Conservation (phyloP, 2,888 invertebrate genomes). For the Ephialtes manifestator region DNA sequence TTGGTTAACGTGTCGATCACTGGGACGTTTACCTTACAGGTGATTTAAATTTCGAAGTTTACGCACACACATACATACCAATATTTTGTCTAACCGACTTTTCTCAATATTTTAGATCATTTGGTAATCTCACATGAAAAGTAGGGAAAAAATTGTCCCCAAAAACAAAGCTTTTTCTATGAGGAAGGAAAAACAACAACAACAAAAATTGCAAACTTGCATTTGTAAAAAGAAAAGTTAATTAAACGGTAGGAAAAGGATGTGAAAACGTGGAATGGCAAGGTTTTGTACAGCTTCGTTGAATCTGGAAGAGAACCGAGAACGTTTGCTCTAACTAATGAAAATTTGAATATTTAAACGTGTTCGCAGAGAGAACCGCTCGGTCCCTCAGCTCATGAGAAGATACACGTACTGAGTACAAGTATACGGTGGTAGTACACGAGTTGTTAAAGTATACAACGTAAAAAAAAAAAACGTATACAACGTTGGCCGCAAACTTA, state of each 20-base stretch:
- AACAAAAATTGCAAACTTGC: background rate
- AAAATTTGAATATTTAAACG: constrained; percentile 80
- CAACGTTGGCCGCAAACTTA: background rate
- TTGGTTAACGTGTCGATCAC: too few relatives aligned
- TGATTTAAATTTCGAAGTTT: too few relatives aligned
- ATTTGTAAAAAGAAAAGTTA: background rate
- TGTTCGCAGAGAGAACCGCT: background rate
- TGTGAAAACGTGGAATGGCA: constrained; percentile 1
- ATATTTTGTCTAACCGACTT: too few relatives aligned
- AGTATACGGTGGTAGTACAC: background rate
- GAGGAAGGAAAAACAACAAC: too few relatives aligned
- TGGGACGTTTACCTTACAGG: too few relatives aligned
- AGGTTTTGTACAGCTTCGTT: background rate
- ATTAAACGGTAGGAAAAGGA: background rate
- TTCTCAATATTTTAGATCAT: too few relatives aligned
- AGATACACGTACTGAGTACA: background rate
- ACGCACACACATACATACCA: too few relatives aligned
- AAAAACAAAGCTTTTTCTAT: too few relatives aligned
- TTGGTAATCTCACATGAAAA: too few relatives aligned
- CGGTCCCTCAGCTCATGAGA: background rate
- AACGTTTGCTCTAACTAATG: constrained; percentile 77
- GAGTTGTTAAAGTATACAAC: too few relatives aligned
- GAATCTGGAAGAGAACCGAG: constrained; percentile 32
- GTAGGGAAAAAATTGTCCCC: too few relatives aligned
- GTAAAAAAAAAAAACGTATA: too few relatives aligned